phyloP scores from a whole-genome alignment of 2,113 vertebrate species.

The Nothobranchius kuhntae region DNA sequence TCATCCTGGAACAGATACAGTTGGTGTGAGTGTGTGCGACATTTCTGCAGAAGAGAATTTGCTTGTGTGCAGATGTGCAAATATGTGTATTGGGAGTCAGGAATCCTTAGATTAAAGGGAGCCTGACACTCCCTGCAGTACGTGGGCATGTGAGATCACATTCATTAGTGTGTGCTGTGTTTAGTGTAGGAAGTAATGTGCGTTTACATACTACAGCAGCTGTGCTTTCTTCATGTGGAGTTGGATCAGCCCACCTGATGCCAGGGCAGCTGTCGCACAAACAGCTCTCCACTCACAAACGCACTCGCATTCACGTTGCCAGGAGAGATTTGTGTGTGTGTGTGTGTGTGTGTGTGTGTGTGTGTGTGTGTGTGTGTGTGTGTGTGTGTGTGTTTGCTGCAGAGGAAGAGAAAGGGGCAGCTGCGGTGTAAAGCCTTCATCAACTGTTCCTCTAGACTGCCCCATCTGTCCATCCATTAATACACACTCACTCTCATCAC shows the following conservation, averaged over 20 bases:
- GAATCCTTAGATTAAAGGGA: conserved; percentile 44
- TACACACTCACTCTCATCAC: conserved; percentile 50
- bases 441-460: conserved; percentile 71
- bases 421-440: conserved; percentile 73
- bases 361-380: conserved; percentile 52
- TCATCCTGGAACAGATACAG: conserved; percentile 26
- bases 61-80: conserved; percentile 22
- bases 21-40: conserved; percentile 7
- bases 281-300: conserved; percentile 12
- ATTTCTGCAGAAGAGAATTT: conserved; percentile 23
- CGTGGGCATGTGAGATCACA: conserved; percentile 10
- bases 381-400: conserved; percentile 38
- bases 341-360: conserved; percentile 58
- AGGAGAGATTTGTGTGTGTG: conserved; percentile 51
- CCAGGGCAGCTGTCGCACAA: conserved; percentile 59
- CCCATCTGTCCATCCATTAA: conserved; percentile 74
- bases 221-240: conserved; percentile 53
- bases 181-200: conserved; percentile 29
- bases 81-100: conserved; percentile 3
- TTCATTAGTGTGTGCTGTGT: conserved; percentile 36
- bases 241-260: conserved; percentile 62
- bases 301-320: conserved; percentile 35
- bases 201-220: conserved; percentile 58
- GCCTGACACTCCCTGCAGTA: neutral
- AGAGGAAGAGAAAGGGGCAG: conserved; percentile 67